These are phyloP conservation scores for Synanthedon tipuliformis DNA, from an alignment of 2,888 invertebrate species.

Conservation along the genomic window DNA sequence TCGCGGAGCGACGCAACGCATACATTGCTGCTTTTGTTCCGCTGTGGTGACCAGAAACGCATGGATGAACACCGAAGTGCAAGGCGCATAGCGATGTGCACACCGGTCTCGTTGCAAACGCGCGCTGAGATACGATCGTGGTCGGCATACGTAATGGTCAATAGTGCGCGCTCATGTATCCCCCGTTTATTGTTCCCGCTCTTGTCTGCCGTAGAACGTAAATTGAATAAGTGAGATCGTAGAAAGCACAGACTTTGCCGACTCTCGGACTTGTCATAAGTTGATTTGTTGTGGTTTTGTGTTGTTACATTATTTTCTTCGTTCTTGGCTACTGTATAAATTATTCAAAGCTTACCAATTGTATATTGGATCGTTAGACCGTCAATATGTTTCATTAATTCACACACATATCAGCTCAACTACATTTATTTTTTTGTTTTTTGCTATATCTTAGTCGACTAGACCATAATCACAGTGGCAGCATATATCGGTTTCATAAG, in stretches of 20 bases:
- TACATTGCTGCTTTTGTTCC: slow-evolving; percentile 19
- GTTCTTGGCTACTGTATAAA: not conserved
- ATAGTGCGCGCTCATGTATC: slow-evolving; percentile 61
- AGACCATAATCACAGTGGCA: too few species aligned
- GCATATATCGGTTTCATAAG: too few species aligned
- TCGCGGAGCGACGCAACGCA: not conserved
- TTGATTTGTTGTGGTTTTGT: slow-evolving; percentile 21
- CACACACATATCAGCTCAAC: too few species aligned
- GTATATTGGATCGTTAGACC: not conserved
- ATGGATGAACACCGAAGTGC: not conserved
- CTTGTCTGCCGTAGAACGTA: slow-evolving; percentile 35
- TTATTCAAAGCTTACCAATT: not conserved
- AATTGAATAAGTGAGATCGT: slow-evolving; percentile 47
- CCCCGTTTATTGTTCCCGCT: slow-evolving; percentile 43
- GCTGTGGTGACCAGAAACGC: not conserved
- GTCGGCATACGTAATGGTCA: slow-evolving; percentile 60
- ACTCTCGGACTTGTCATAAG: slow-evolving; percentile 15
- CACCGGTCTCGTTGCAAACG: slow-evolving; percentile 6
- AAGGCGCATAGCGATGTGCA: not conserved
- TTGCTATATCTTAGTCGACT: too few species aligned
- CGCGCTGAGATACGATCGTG: slow-evolving; percentile 41
- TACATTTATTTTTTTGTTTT: too few species aligned
- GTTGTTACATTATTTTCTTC: not conserved
- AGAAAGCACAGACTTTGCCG: slow-evolving; percentile 11
- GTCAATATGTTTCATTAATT: not conserved